phyloP scores from a whole-genome alignment of 2,797 vertebrate genomes.

The Neoniphon sammara region DNA sequence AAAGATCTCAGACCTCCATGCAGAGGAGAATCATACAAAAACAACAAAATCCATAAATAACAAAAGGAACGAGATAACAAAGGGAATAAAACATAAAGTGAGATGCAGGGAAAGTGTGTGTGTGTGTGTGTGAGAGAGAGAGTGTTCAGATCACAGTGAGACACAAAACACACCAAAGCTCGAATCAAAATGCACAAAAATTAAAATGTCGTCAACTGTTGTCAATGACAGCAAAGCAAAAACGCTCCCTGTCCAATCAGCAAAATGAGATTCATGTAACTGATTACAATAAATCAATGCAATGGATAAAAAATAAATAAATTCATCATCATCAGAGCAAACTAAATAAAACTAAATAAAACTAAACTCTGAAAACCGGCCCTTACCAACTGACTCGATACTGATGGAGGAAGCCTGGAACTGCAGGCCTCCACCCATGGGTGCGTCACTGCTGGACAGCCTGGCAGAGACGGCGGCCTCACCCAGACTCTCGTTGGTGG shows the following conservation, averaged over 20 bases:
- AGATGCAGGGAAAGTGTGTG: too few relatives aligned
- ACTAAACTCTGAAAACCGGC: neutral
- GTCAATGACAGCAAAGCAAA: too few relatives aligned
- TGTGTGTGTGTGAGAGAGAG: neutral
- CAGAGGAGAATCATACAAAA: neutral
- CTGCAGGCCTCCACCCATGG: constrained; percentile 73
- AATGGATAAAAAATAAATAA: too few relatives aligned
- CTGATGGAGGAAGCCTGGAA: constrained; percentile 46
- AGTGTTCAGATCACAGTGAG: too few relatives aligned
- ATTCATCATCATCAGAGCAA: too few relatives aligned
- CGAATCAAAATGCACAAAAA: too few relatives aligned
- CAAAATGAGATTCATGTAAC: too few relatives aligned
- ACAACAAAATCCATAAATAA: neutral
- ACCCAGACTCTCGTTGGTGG: constrained; percentile 82
- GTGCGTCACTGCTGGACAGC: constrained; percentile 72
- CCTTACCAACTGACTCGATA: constrained; percentile 84
- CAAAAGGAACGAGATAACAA: neutral
- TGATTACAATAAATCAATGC: too few relatives aligned
- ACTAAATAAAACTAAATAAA: too few relatives aligned
- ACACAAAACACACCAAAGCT: too few relatives aligned
- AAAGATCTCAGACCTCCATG: neutral
- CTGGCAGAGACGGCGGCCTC: constrained; percentile 79
- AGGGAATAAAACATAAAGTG: neutral
- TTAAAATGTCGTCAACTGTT: too few relatives aligned
- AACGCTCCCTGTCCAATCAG: too few relatives aligned